A percentile compares a stretch with the other conserved stretches of the same genome.
Evolutionary conservation across 2,113 vertebrate species (phyloP).

Genomic region (Sterrhoptilus dennistouni): DNA sequence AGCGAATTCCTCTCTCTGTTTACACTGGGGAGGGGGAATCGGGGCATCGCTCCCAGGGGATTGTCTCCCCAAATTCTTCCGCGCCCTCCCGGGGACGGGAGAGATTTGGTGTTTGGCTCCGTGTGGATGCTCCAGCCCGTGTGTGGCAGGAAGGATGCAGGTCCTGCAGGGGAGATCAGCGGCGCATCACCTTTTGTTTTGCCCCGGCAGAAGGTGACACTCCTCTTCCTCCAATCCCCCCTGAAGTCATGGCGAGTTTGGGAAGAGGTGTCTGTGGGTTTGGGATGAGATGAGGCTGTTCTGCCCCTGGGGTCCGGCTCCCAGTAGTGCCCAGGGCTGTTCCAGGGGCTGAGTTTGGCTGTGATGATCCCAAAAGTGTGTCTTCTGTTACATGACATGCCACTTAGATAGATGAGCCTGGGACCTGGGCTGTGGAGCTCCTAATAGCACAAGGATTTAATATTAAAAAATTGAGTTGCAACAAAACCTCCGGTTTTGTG

Average conservation of each 20-base stretch:
- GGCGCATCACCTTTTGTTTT: not conserved
- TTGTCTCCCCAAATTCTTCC: not conserved
- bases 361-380: not conserved
- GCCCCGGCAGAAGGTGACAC: not conserved
- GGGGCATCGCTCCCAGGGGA: not conserved
- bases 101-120: not conserved
- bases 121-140: not conserved
- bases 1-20: not conserved
- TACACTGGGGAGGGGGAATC: not conserved
- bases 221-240: not conserved
- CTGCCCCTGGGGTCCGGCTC: not conserved
- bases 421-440: not conserved
- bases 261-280: not conserved
- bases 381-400: accelerated
- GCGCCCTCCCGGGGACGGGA: not conserved
- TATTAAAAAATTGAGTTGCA: not conserved
- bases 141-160: not conserved
- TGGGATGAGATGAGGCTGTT: not conserved
- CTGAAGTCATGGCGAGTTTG: not conserved
- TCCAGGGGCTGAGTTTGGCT: not conserved
- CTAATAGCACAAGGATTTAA: not conserved
- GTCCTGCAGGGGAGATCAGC: not conserved
- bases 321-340: not conserved
- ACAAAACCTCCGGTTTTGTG: not conserved
- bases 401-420: not conserved